A percentile compares a stretch with the other conserved stretches of the same genome.
Conservation (phyloP, 2,113 vertebrate species). For the Aldabrachelys gigantea region DNA sequence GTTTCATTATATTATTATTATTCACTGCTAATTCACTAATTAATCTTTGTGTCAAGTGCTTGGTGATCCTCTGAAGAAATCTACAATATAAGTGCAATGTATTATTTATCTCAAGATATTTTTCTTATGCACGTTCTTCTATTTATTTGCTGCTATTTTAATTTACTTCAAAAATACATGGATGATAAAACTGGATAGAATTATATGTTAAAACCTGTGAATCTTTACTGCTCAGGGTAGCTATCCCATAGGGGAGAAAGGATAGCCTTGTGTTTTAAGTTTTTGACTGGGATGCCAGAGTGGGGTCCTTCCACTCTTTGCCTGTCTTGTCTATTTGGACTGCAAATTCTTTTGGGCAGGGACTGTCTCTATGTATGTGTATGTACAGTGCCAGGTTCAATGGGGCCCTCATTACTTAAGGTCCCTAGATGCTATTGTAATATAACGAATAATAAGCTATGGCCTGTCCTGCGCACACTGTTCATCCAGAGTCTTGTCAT, state of each 20-base stretch:
- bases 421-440: background rate
- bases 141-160: background rate
- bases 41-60: background rate
- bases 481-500: background rate
- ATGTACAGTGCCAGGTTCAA: background rate
- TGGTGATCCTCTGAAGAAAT: background rate
- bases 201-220: background rate
- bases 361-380: background rate
- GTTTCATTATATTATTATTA: too few species aligned
- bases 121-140: background rate
- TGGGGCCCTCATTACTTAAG: background rate
- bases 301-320: background rate
- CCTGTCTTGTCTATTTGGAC: background rate
- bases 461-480: background rate
- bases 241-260: background rate
- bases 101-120: background rate
- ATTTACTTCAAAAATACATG: background rate
- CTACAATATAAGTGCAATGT: background rate
- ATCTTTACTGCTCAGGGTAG: background rate
- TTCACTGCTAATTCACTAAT: background rate
- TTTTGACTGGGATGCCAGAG: background rate
- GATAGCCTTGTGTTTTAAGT: background rate
- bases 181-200: background rate
- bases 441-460: background rate
- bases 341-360: background rate